These are phyloP conservation scores for Drosophila pandora DNA, from an alignment of 1,140 invertebrate species.

Conservation along the genomic window DNA sequence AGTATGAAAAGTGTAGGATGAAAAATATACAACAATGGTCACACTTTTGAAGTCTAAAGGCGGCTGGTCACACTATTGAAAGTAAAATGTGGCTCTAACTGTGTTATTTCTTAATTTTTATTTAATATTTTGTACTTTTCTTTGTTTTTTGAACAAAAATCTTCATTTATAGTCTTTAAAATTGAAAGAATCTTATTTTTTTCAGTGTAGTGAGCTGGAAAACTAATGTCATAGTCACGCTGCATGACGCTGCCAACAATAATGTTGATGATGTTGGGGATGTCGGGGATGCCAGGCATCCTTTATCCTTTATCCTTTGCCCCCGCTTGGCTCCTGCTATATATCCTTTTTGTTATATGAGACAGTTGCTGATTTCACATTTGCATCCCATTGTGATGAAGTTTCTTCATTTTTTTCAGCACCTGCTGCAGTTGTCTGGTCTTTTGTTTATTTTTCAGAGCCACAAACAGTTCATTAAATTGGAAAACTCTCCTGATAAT, in stretches of 20 bases:
- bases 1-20: too few species aligned
- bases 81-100: not conserved
- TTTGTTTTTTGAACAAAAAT: too few species aligned
- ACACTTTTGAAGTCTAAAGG: not conserved
- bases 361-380: constrained; percentile 52
- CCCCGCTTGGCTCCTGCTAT: not conserved
- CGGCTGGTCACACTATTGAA: not conserved
- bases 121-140: too few species aligned
- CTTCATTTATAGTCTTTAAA: too few species aligned
- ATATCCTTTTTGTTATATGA: constrained; percentile 15
- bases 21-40: too few species aligned
- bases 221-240: constrained; percentile 76
- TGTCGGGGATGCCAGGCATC: constrained; percentile 12
- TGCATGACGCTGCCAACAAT: constrained; percentile 68
- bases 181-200: not conserved
- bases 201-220: constrained; percentile 1
- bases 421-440: constrained; percentile 15
- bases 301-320: not conserved
- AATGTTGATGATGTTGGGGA: constrained; percentile 55
- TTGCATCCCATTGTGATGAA: constrained; percentile 59
- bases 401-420: constrained; percentile 4
- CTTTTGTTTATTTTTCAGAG: constrained; percentile 13
- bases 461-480: constrained; percentile 42
- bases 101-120: too few species aligned
- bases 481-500: constrained; percentile 32